Percentiles rank a stretch among this genome's conserved stretches.
These are phyloP conservation scores for Pyxicephalus adspersus DNA, from an alignment of 2,113 vertebrate genomes.

Conservation along the genomic window DNA sequence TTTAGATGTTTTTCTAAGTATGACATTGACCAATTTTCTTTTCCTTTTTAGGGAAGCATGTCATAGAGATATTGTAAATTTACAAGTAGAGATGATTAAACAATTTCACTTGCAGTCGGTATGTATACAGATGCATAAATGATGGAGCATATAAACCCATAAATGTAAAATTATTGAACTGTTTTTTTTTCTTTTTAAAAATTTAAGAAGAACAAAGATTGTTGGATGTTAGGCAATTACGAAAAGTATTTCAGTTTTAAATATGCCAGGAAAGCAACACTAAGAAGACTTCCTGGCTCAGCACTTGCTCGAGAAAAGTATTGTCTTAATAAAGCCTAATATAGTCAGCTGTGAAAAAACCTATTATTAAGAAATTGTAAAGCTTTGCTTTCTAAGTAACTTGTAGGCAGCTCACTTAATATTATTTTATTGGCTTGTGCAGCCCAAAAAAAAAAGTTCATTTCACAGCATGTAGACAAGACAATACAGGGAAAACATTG, in stretches of 20 bases:
- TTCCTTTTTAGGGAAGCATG: constrained; percentile 81
- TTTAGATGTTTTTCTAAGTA: too few relatives aligned
- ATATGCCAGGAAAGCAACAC: constrained; percentile 17
- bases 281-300: constrained; percentile 36
- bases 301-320: constrained; percentile 35
- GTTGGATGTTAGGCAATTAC: constrained; percentile 11
- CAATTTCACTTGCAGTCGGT: constrained; percentile 97
- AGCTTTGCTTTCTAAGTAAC: constrained; percentile 34
- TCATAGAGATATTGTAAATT: constrained; percentile 93
- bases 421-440: constrained; percentile 45
- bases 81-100: constrained; percentile 97
- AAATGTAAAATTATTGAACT: too few relatives aligned
- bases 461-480: constrained; percentile 40
- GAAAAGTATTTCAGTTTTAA: constrained; percentile 44
- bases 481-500: neutral
- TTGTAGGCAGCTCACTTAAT: constrained; percentile 37
- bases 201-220: neutral
- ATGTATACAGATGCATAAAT: constrained; percentile 61
- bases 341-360: constrained; percentile 31
- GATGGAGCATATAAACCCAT: neutral
- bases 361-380: constrained; percentile 31
- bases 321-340: constrained; percentile 49
- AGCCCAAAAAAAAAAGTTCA: constrained; percentile 41
- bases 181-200: constrained; percentile 3
- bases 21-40: neutral